These are phyloP conservation scores for Eumerus sabulonum DNA, from an alignment of 2,888 invertebrate species.

Conservation along the genomic window DNA sequence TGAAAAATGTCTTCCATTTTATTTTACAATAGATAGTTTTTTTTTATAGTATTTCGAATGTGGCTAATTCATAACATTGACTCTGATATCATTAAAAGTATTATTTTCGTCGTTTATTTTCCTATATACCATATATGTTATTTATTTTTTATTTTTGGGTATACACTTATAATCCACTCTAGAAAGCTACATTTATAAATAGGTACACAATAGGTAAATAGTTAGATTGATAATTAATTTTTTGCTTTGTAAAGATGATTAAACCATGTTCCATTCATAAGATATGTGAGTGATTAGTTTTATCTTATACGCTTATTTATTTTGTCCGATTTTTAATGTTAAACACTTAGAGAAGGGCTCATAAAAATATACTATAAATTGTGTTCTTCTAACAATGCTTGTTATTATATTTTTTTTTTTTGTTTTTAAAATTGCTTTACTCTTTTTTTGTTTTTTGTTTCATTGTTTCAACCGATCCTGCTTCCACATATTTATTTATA, in stretches of 20 bases:
- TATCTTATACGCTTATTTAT: constrained; percentile 19
- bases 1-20: constrained; percentile 53
- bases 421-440: constrained; percentile 26
- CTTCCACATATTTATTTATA: constrained; percentile 76
- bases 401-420: constrained; percentile 29
- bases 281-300: constrained; percentile 61
- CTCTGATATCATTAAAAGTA: too few species aligned
- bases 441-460: constrained; percentile 62
- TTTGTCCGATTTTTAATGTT: constrained; percentile 10
- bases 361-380: constrained; percentile 45
- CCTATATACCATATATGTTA: neutral
- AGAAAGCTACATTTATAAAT: constrained; percentile 64
- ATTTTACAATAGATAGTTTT: constrained; percentile 6
- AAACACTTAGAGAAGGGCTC: constrained; percentile 53
- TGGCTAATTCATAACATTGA: constrained; percentile 41
- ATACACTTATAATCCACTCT: constrained; percentile 8
- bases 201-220: constrained; percentile 65
- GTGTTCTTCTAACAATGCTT: constrained; percentile 23
- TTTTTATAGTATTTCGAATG: constrained; percentile 26
- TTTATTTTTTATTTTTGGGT: constrained; percentile 17
- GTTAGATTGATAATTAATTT: constrained; percentile 42
- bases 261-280: constrained; percentile 69
- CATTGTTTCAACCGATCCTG: constrained; percentile 78
- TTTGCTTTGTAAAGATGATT: constrained; percentile 62
- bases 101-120: too few species aligned